Evolutionary conservation across 2,888 invertebrate species (phyloP), one percentile per base, ranked within the genome.

Genomic region (Archips xylosteana): DNA sequence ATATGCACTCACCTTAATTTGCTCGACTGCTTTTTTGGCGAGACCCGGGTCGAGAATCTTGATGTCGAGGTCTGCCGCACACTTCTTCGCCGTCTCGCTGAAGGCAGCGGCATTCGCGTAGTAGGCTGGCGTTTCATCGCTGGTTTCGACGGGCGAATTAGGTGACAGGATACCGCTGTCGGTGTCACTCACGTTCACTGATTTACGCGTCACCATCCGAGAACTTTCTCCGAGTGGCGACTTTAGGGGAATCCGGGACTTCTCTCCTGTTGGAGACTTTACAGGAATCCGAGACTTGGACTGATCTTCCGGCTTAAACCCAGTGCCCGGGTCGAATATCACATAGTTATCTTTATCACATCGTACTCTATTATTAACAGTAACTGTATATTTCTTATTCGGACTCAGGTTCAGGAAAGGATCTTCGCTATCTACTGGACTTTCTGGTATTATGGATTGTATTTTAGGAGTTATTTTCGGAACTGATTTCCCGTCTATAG

Each of bases 141-240:
- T 92, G 2, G 87, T 85, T 74, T 95, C 96, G 70, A 95, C 94
- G 0, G 96, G 96, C 36, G 96, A 96, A 78, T 95, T 95, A 0
- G 96, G 96, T 78, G 96, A 96, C 62, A 96, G 85, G 80, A 96
- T 96, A 4, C 96, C 96, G 84, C 96, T 96, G 82, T 96, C 96
- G 12, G 95, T 95, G 88, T 96, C 96, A 87, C 96, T 96, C 78
- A 95, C 91, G 80, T 89, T 94, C 63, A 91, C 91, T 49, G 90
- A 89, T 81, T 91, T 92, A 72, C 89, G 85, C 70, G 84, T 83
- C 34, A 82, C 78, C 71, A 71, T 64, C 23, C 86, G 82, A 10
- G 89, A 87, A 66, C 81, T 87, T 81, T 92, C 92, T 60, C 89
- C 89, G 23, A 81, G 78, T 2, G 92, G 91, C 23, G 92, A 91